Percentiles rank a stretch among this genome's conserved stretches.
These are phyloP conservation scores for Cotesia vestalis DNA, from an alignment of 1,140 invertebrate genomes.

Conservation along the genomic window DNA sequence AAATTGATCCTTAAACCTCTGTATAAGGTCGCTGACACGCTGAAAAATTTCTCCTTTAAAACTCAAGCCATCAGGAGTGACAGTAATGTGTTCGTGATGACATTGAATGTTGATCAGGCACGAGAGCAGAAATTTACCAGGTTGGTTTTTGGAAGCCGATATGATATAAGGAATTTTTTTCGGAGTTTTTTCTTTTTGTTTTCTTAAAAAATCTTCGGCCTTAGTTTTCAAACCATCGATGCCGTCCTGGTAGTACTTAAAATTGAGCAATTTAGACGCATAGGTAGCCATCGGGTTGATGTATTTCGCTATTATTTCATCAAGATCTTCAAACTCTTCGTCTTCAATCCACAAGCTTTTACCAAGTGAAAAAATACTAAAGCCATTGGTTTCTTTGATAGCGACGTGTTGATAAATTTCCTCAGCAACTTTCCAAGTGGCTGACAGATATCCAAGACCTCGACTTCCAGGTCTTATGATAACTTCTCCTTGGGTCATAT, in stretches of 20 bases:
- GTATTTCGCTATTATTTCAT: constrained; percentile 97
- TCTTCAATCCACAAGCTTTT: constrained; percentile 83
- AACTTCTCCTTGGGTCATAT: constrained; percentile 95
- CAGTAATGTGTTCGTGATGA: constrained; percentile 91
- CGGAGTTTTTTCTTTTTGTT: constrained; percentile 86
- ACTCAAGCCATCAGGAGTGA: constrained; percentile 91
- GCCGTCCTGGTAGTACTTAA: constrained; percentile 87
- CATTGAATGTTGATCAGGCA: constrained; percentile 88
- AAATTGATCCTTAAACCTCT: constrained; percentile 99
- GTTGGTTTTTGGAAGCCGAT: constrained; percentile 87
- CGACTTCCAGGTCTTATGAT: constrained; percentile 96
- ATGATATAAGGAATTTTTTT: constrained; percentile 91
- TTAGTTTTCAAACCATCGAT: constrained; percentile 81
- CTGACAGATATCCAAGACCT: constrained; percentile 93
- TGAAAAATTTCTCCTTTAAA: constrained; percentile 91
- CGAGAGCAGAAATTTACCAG: constrained; percentile 94
- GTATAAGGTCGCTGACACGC: constrained; percentile 82
- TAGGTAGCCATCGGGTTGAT: constrained; percentile 95
- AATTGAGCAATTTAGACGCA: constrained; percentile 88
- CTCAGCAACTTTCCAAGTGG: constrained; percentile 98
- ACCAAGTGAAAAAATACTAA: constrained; percentile 95
- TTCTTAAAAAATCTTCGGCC: constrained; percentile 86
- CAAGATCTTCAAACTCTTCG: constrained; percentile 96
- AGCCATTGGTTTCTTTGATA: constrained; percentile 94
- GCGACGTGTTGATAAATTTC: constrained; percentile 96